phyloP scores from a whole-genome alignment of 2,113 vertebrate genomes.

The Syrrhaptes paradoxus region DNA sequence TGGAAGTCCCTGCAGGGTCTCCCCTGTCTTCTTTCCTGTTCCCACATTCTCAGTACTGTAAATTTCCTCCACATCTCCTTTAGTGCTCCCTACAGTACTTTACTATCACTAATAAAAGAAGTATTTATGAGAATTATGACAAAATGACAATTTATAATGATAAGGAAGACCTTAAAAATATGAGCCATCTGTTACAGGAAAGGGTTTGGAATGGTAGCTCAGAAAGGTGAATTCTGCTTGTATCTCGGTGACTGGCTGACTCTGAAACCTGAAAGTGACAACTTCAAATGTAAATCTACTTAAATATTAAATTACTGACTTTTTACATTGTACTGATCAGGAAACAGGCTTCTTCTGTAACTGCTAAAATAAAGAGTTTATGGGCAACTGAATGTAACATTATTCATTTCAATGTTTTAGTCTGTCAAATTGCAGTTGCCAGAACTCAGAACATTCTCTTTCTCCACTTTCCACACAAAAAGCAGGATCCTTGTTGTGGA shows the following conservation, averaged over 20 bases:
- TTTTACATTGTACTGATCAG: background rate
- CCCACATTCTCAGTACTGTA: background rate
- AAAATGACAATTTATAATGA: background rate
- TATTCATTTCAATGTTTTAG: background rate
- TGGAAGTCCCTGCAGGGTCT: background rate
- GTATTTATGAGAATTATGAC: background rate
- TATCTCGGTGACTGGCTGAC: background rate
- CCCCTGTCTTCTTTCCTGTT: background rate
- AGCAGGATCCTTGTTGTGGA: background rate
- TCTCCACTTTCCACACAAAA: background rate
- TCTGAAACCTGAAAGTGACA: background rate
- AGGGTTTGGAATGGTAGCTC: background rate
- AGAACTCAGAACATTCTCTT: background rate
- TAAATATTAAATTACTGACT: background rate
- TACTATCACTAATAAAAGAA: background rate
- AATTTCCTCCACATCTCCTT: background rate
- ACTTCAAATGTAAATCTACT: background rate
- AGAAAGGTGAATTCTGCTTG: background rate
- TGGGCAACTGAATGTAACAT: background rate
- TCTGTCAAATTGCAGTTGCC: background rate
- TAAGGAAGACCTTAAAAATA: background rate
- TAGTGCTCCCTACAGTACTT: background rate
- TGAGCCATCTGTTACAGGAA: background rate
- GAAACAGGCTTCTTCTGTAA: background rate
- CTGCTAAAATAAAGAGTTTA: background rate